Evolutionary conservation across 2,888 invertebrate genomes (phyloP), one percentile per base, ranked within the genome.

Genomic region (Yponomeuta cagnagella): DNA sequence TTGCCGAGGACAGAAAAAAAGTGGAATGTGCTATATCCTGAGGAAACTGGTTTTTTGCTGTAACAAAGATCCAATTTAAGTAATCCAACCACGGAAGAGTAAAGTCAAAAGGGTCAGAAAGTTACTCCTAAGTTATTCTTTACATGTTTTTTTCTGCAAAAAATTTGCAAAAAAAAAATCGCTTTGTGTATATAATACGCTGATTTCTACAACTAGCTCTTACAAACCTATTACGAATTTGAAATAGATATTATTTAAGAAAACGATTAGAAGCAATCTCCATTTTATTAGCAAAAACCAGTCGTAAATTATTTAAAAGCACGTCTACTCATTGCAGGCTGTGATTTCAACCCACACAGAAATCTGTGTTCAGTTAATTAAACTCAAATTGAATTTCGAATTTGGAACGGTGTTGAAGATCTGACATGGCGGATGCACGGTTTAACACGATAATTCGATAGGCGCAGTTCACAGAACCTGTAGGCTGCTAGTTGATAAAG

Each of bases 311-410:
- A 58, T 8, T 58, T 8, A 43, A 8, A 43, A 43, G 43, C 43
- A 43, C 43, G 43, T 43, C 43, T 43, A 8, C 43, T 43, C 43
- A 43, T 43, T 58, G 52, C 52, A 58, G 52, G 12, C 52, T 15
- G 52, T 52, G 58, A 69, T 69, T 69, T 9, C 71, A 48, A 63
- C 71, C 71, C 71, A 71, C 71, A 63, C 71, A 37, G 58, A 43
- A 15, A 58, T 43, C 48, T 12, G 23, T 68, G 52, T 68, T 71
- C 63, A 68, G 48, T 48, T 69, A 71, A 30, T 69, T 71, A 64
- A 68, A 71, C 68, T 48, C 37, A 64, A 69, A 71, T 69, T 69
- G 48, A 68, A 71, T 68, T 70, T 70, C 23, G 43, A 70, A 70
- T 64, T 63, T 58, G 52, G 52, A 58, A 64, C 43, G 33, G 23